A percentile compares a stretch with the other conserved stretches of the same genome.
These are phyloP conservation scores for Drosophila novamexicana DNA, from an alignment of 1,140 invertebrate species.

Conservation along the genomic window DNA sequence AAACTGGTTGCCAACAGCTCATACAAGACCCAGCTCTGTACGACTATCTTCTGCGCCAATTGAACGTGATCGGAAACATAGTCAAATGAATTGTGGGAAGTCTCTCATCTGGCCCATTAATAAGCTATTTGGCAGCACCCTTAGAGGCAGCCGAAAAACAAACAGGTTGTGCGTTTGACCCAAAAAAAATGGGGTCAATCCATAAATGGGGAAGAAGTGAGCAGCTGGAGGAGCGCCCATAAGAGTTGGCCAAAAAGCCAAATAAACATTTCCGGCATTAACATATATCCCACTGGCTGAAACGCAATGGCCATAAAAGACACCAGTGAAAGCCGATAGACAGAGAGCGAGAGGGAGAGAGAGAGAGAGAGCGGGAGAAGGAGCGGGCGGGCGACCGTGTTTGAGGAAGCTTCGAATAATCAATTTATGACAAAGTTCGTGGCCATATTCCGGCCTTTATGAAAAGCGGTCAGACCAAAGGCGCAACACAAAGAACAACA, in stretches of 20 bases:
- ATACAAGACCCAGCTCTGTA: background rate
- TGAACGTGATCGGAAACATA: conserved; percentile 37
- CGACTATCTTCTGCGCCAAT: conserved; percentile 2
- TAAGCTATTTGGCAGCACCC: background rate
- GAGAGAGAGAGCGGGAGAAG: background rate
- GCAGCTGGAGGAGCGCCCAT: background rate
- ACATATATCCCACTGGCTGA: conserved; percentile 26
- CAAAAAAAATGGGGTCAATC: conserved; percentile 19
- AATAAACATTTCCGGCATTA: conserved; percentile 72
- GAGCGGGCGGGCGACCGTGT: background rate
- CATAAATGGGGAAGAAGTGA: background rate
- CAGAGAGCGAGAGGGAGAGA: conserved; percentile 9
- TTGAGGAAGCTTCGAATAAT: conserved; percentile 45
- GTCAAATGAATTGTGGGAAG: conserved; percentile 15
- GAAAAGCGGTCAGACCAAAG: conserved; percentile 30
- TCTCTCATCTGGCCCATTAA: background rate
- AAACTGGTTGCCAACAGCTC: conserved; percentile 25
- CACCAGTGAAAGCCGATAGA: conserved; percentile 24
- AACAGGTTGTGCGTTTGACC: conserved; percentile 34
- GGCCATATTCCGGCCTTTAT: conserved; percentile 21
- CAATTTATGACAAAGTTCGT: conserved; percentile 63
- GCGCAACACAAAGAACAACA: background rate
- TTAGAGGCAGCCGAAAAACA: background rate
- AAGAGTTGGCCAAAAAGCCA: conserved; percentile 49
- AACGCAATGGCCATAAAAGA: conserved; percentile 15